phyloP scores from a whole-genome alignment of 2,888 invertebrate species.

The Drosophila bunnanda region DNA sequence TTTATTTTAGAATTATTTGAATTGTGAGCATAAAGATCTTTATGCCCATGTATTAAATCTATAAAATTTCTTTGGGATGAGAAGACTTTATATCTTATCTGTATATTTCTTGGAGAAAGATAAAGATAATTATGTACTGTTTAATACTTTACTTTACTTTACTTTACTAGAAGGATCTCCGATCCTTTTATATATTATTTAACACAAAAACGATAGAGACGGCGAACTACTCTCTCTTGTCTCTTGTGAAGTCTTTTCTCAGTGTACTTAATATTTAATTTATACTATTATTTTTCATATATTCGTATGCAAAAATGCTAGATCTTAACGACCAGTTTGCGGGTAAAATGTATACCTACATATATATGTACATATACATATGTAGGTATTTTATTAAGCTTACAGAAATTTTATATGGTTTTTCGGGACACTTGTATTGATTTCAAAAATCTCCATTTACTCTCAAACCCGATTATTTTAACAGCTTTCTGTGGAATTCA shows the following conservation, averaged over 20 bases:
- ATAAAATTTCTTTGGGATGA: background rate
- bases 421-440: conserved; percentile 9
- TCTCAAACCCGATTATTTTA: conserved; percentile 17
- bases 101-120: background rate
- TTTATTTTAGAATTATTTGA: background rate
- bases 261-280: background rate
- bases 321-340: background rate
- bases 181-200: background rate
- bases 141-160: background rate
- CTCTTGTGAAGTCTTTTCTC: no score
- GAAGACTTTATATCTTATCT: background rate
- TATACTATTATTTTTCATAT: no score
- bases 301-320: background rate
- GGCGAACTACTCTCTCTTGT: background rate
- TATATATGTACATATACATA: background rate
- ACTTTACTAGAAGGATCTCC: background rate
- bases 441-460: conserved; percentile 20
- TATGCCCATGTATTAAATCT: background rate
- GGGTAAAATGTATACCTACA: background rate
- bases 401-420: background rate
- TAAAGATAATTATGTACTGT: background rate
- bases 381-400: background rate
- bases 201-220: conserved; percentile 10
- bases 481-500: conserved; percentile 28
- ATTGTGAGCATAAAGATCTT: no score